Evolutionary conservation across 2,797 vertebrate genomes (phyloP).

Genomic region (Percopsis omiscomaycus): DNA sequence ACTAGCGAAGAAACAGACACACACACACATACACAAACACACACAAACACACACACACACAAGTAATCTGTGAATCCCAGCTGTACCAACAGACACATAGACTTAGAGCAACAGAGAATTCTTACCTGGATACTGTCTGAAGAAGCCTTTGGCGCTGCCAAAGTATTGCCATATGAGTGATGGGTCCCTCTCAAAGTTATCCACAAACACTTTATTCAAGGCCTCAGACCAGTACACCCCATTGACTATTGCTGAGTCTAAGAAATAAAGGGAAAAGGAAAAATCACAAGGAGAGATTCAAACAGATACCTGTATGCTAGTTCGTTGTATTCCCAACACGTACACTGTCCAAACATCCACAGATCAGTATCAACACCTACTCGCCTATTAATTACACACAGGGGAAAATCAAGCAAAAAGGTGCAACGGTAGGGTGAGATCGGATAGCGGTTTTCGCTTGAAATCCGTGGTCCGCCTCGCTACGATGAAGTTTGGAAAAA

Average conservation of each 20-base stretch:
- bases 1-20: not conserved
- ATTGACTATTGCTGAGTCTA: constrained; percentile 93
- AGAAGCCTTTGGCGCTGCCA: constrained; percentile 94
- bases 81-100: not conserved
- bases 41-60: not conserved
- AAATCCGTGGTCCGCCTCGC: no score
- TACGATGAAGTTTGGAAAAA: no score
- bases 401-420: constrained; percentile 12
- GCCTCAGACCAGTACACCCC: constrained; percentile 95
- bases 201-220: constrained; percentile 94
- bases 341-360: constrained; percentile 7
- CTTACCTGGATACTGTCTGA: constrained; percentile 93
- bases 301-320: not conserved
- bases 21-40: not conserved
- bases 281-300: not conserved
- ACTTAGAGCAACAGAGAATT: not conserved
- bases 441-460: not conserved
- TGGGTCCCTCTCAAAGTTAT: constrained; percentile 93
- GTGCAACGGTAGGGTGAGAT: constrained; percentile 10
- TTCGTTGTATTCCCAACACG: no score
- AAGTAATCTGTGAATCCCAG: not conserved
- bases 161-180: constrained; percentile 96
- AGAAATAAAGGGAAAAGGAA: constrained; percentile 15
- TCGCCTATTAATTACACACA: constrained; percentile 29
- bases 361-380: constrained; percentile 18